Evolutionary conservation across 1,140 invertebrate genomes (phyloP).

Genomic region (Cotesia typhae): DNA sequence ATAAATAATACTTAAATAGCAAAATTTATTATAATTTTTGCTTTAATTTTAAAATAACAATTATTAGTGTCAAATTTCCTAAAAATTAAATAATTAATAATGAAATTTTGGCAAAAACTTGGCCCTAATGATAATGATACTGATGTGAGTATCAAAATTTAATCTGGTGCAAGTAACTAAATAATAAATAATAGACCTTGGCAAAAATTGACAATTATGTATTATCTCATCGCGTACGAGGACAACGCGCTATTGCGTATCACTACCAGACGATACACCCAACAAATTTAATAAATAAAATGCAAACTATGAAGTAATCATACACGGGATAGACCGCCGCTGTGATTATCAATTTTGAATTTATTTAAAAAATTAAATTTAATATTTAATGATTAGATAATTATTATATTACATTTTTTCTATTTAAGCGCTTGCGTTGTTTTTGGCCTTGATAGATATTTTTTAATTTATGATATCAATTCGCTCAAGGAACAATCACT

Average conservation of each 20-base stretch:
- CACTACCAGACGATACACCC: slow-evolving; percentile 6
- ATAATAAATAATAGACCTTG: slow-evolving; percentile 46
- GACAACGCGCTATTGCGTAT: slow-evolving; percentile 48
- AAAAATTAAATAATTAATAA: neutral
- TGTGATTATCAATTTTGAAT: neutral
- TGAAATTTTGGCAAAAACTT: neutral
- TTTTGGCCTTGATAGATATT: no score
- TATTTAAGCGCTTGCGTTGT: no score
- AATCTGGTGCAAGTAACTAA: slow-evolving; percentile 46
- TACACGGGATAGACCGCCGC: neutral
- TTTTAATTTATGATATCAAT: no score
- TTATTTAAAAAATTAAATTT: slow-evolving; percentile 59
- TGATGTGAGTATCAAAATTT: slow-evolving; percentile 47
- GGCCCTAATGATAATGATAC: neutral
- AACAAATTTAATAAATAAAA: no score
- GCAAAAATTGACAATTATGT: slow-evolving; percentile 48
- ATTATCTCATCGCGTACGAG: slow-evolving; percentile 52
- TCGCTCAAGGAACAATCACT: no score
- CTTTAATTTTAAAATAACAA: no score
- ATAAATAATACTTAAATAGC: no score
- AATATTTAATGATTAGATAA: slow-evolving; percentile 54
- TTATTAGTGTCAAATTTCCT: no score
- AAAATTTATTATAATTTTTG: no score
- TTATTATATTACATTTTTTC: neutral
- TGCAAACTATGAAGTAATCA: slow-evolving; percentile 19